Base-by-base conservation (phyloP, 1,140 invertebrate genomes). In the Halesus radiatus region DNA sequence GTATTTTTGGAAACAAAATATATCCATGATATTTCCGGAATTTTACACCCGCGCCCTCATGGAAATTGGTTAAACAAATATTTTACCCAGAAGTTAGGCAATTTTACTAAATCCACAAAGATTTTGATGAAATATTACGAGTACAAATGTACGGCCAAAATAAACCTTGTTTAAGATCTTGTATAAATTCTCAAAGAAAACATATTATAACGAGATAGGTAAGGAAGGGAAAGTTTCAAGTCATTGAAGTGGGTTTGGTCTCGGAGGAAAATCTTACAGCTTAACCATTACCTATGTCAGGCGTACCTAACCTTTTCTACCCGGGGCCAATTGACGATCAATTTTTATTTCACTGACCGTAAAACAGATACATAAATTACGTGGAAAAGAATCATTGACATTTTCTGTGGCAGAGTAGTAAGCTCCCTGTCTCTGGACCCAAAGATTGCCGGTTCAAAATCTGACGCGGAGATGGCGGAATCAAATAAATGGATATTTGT, bases 161-260 rank as follows among this genome's bases (percentile, higher is more conserved):
- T 15, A 70, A 70, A 45, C 66, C 29, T 70, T 26, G 37, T 66
- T 66, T 66, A 66, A 66, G 62, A 66, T 66, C 62, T 66, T 66
- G 62, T 66, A 26, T 66, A 66, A 66, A 66, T 66, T 66, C 10
- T 66, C 62, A 26, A 26, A 29, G 62, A 66, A 66, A 66, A 66
- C 22, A 66, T 66, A 66, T 45, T 45, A 45, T 26, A 66, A 64
- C 60, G 29, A 64, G 60, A 64, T 64, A 64, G 29, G 32, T 22
- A 45, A 50, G 66, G n/a, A 6, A 23, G 66, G 37, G 66, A 64
- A 70, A 70, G 66, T 70, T 70, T 70, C n/a, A 72, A 72, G 68
- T 18, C 37, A 22, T 22, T 66, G 45, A 72, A 72, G 68, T 72
- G 68, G 18, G 68, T 72, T 72, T 29, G 15, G 32, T 52, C 68